phyloP scores from a whole-genome alignment of 2,888 invertebrate genomes.

The Sepioteuthis lessoniana region DNA sequence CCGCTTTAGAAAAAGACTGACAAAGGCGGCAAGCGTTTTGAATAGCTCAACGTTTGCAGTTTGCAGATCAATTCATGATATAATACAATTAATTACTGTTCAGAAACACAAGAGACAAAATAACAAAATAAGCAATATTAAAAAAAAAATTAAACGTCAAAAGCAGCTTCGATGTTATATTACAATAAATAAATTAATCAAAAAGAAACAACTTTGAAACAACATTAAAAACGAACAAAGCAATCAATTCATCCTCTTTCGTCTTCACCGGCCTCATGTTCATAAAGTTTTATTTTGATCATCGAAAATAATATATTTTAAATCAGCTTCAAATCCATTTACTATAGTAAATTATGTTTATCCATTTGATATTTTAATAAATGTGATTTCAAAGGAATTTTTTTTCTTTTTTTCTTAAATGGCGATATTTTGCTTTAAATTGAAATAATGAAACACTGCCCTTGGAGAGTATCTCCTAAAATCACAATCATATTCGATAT shows the following conservation, averaged over 20 bases:
- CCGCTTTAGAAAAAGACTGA: background rate
- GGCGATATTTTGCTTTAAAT: background rate
- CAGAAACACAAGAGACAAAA: background rate
- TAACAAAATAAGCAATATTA: background rate
- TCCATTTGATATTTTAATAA: background rate
- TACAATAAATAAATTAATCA: too few relatives aligned
- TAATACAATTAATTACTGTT: slow-evolving; percentile 33
- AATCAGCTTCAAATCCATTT: background rate
- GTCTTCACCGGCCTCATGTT: background rate
- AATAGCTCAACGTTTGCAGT: slow-evolving; percentile 16
- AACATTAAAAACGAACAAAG: background rate
- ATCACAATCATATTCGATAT: background rate
- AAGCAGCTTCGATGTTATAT: background rate
- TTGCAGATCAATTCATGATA: background rate
- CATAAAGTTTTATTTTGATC: background rate
- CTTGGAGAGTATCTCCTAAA: background rate
- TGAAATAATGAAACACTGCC: background rate
- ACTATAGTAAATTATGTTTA: background rate
- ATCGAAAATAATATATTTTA: background rate
- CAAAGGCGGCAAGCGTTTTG: background rate
- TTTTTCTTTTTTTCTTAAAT: too few relatives aligned
- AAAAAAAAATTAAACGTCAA: background rate
- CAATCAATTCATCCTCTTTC: background rate
- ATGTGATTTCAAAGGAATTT: background rate
- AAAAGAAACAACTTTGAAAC: background rate